Evolutionary conservation across 2,888 invertebrate species (phyloP), one percentile per base, ranked within the genome.

Genomic region (Cremastinae sp.): DNA sequence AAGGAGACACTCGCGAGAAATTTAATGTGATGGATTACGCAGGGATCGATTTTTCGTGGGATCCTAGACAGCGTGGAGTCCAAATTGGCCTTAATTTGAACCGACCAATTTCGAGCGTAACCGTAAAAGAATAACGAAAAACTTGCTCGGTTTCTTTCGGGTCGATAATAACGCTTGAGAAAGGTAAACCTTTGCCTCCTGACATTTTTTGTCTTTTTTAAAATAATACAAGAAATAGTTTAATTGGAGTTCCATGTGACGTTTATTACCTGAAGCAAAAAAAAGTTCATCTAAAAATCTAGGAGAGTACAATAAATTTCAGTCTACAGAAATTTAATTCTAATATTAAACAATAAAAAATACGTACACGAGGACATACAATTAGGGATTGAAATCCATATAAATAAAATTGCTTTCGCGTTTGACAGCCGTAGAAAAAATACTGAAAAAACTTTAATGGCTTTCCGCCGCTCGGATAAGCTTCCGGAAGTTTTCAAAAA

Each of bases 241-340:
- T 18, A 1, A 41, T 69, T 51, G 75, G 71, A 75, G 71, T 72
- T 71, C 72, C 75, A 64, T 64, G 14, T 58, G 66, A 75, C 49
- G 49, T 72, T 75, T 75, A 75, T 75, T 75, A 62, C 47, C 28
- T 38, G 41, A 61, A 54, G 68, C 62, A 43, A 69, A 56, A 69
- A 74, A 34, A 54, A 51, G 22, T 68, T 9, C 18, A 61, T 9
- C 54, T 18, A 56, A 56, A 54, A 62, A 34, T 34, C 43, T 4
- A 38, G 36, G 34, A 18, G 14, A 45, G 2, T 14, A 8, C 14
- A 18, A 36, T 5, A 47, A 47, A 47, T n/a, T 4, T 43, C 61
- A 38, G 14, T 16, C 34, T 49, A 74, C 22, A 36, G 43, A 43
- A 20, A 43, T 53, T 45, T 5, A 43, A 51, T 16, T 3, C n/a